These are phyloP conservation scores for Lutjanus erythropterus DNA, from an alignment of 2,113 vertebrate species.

Conservation along the genomic window DNA sequence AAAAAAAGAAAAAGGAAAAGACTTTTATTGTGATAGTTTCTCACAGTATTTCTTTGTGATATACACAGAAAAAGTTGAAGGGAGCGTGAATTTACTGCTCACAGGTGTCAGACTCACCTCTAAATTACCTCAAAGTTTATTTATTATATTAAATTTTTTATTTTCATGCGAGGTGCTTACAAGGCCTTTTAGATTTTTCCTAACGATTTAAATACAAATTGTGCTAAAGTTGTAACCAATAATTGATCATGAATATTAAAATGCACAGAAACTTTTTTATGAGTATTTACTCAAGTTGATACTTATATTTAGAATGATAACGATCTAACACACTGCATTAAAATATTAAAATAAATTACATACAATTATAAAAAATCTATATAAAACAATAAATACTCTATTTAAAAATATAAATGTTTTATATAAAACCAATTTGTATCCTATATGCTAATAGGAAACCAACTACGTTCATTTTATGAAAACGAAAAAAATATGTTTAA, in stretches of 20 bases:
- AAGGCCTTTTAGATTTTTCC: not conserved
- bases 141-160: not conserved
- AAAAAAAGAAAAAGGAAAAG: not conserved
- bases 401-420: not conserved
- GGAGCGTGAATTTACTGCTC: not conserved
- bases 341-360: not conserved
- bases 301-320: not conserved
- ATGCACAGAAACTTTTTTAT: not conserved
- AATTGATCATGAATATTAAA: not conserved
- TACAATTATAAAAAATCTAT: not conserved
- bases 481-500: not conserved
- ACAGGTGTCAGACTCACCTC: not conserved
- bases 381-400: not conserved
- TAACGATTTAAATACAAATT: constrained; percentile 14
- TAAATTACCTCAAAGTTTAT: not conserved
- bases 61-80: not conserved
- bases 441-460: not conserved
- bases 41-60: not conserved
- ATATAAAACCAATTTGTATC: not conserved
- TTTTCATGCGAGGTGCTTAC: not conserved
- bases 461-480: not conserved
- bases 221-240: not conserved
- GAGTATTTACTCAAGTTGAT: not conserved
- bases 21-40: not conserved
- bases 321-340: not conserved